These are phyloP conservation scores for Neuroterus valhalla DNA, from an alignment of 1,140 invertebrate genomes.

Conservation along the genomic window DNA sequence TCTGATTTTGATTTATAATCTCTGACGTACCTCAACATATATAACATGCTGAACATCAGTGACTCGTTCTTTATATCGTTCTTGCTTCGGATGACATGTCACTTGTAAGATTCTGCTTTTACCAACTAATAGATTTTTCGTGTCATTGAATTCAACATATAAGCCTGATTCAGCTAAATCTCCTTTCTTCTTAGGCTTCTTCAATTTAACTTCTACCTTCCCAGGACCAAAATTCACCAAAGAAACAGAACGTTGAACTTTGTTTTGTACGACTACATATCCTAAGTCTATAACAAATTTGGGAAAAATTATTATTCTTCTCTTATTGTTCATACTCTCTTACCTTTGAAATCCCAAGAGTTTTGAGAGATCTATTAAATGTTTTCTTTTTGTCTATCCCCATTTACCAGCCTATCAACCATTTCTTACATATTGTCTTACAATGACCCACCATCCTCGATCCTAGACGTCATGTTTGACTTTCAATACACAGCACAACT, in stretches of 20 bases:
- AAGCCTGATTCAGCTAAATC: constrained; percentile 52
- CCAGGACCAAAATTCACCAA: constrained; percentile 69
- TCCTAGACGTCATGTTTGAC: too few relatives aligned
- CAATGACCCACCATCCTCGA: too few relatives aligned
- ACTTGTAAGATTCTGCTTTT: constrained; percentile 57
- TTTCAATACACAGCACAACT: too few relatives aligned
- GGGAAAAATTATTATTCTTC: not conserved
- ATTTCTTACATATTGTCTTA: too few relatives aligned
- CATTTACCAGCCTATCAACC: too few relatives aligned
- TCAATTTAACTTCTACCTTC: constrained; percentile 53
- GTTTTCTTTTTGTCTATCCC: too few relatives aligned
- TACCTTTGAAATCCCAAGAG: too few relatives aligned
- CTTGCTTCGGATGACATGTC: constrained; percentile 53
- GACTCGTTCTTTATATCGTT: constrained; percentile 46
- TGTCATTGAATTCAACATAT: constrained; percentile 55
- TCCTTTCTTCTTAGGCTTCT: constrained; percentile 43
- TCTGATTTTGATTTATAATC: constrained; percentile 30
- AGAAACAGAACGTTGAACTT: constrained; percentile 50
- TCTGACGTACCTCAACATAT: constrained; percentile 58
- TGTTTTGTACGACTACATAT: constrained; percentile 61
- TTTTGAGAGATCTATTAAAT: too few relatives aligned
- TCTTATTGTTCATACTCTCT: too few relatives aligned
- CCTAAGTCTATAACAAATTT: constrained; percentile 60
- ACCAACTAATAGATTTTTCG: constrained; percentile 49
- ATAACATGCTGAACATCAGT: constrained; percentile 54